Evolutionary conservation across 2,113 vertebrate species (phyloP).

Genomic region (Poecile atricapillus): DNA sequence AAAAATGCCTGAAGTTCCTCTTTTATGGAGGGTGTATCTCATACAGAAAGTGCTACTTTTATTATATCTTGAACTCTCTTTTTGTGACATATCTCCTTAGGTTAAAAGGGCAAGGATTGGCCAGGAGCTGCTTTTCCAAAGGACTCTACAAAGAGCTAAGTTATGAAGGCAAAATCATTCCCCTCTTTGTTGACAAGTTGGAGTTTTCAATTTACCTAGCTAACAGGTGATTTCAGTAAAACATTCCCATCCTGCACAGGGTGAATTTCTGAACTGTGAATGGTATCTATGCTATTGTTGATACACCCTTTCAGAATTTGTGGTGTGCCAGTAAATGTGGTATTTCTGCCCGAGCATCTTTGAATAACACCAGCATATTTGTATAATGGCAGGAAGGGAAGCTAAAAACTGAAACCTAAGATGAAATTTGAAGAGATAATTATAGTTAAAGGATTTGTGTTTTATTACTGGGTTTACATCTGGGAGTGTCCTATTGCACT

Average conservation of each 20-base stretch:
- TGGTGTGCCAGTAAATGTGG: background rate
- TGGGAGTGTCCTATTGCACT: slow-evolving; percentile 13
- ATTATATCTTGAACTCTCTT: background rate
- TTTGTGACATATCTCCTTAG: background rate
- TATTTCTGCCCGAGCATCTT: background rate
- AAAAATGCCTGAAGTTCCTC: slow-evolving; percentile 25
- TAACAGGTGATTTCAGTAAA: background rate
- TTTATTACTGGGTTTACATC: slow-evolving; percentile 31
- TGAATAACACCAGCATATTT: background rate
- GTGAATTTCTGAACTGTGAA: background rate
- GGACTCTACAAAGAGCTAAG: background rate
- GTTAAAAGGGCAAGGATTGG: background rate
- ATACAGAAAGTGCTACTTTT: background rate
- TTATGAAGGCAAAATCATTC: accelerated
- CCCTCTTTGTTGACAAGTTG: background rate
- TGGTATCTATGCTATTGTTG: background rate
- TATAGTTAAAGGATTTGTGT: slow-evolving; percentile 19
- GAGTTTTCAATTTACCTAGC: background rate
- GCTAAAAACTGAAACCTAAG: slow-evolving; percentile 7
- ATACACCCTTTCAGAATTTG: background rate
- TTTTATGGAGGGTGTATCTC: background rate
- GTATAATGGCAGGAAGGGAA: background rate
- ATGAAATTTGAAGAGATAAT: slow-evolving; percentile 45
- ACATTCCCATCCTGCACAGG: background rate
- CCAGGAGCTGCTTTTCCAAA: background rate